Conservation (phyloP, 2,888 invertebrate genomes). For the Andrena haemorrhoa region DNA sequence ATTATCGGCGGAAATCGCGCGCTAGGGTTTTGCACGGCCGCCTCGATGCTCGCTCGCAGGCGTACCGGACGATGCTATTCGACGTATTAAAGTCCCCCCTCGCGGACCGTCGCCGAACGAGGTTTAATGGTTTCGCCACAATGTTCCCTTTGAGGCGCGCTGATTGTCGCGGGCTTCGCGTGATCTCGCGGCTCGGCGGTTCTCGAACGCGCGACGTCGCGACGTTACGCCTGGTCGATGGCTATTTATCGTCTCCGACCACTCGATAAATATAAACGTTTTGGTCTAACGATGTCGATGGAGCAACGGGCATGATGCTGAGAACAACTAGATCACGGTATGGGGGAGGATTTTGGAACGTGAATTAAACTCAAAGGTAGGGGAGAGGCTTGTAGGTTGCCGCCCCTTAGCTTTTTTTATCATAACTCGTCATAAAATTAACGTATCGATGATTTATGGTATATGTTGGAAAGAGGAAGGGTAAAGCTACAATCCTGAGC, state of each 20-base stretch:
- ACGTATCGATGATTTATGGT: no score
- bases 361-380: no score
- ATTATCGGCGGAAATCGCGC: slow-evolving; percentile 77
- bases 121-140: slow-evolving; percentile 68
- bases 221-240: slow-evolving; percentile 33
- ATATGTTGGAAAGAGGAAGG: no score
- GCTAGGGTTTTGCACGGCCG: slow-evolving; percentile 69
- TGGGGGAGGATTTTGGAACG: no score
- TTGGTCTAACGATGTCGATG: slow-evolving; percentile 2
- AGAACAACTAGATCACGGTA: not conserved
- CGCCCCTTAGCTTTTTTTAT: no score
- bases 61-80: slow-evolving; percentile 35
- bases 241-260: slow-evolving; percentile 43
- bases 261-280: slow-evolving; percentile 28
- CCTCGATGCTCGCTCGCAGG: slow-evolving; percentile 30
- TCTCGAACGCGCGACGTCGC: slow-evolving; percentile 30
- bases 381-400: no score
- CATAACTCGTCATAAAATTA: no score
- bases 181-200: not conserved
- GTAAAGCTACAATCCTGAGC: no score
- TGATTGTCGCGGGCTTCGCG: slow-evolving; percentile 54
- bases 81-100: slow-evolving; percentile 49
- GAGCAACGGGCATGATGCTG: not conserved
- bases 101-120: slow-evolving; percentile 35
- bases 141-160: slow-evolving; percentile 63